These are phyloP conservation scores for Tragelaphus buxtoni DNA, from an alignment of 2,113 vertebrate genomes.

Conservation along the genomic window DNA sequence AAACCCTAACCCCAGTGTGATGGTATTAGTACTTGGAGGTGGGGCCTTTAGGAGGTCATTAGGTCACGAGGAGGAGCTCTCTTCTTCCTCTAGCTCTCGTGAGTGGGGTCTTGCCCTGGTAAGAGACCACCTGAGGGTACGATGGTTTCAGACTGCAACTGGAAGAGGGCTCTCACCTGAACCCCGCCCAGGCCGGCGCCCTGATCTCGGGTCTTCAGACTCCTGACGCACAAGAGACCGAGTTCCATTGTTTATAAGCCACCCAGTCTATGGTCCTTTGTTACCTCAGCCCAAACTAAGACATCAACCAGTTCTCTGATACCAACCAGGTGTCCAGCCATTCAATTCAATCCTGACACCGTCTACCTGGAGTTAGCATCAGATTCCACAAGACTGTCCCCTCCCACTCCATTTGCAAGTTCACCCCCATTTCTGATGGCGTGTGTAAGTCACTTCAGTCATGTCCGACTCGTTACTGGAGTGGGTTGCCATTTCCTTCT, in stretches of 20 bases:
- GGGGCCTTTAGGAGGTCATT: not conserved
- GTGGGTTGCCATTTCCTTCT: not conserved
- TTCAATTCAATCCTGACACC: not conserved
- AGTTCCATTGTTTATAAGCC: not conserved
- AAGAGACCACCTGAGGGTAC: not conserved
- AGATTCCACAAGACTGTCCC: not conserved
- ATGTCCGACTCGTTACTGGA: not conserved
- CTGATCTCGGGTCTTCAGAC: not conserved
- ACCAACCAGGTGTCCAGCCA: not conserved
- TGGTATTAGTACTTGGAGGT: not conserved
- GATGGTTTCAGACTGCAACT: not conserved
- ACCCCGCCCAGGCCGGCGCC: accelerated
- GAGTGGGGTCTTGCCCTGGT: not conserved
- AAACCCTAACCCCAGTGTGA: not conserved
- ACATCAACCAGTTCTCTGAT: not conserved
- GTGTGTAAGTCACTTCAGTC: not conserved
- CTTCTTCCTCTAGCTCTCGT: no score
- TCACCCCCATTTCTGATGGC: not conserved
- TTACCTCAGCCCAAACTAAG: not conserved
- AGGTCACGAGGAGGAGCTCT: not conserved
- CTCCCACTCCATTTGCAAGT: not conserved
- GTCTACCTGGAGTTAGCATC: not conserved
- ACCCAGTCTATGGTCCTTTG: not conserved
- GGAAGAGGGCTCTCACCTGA: not conserved
- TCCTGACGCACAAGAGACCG: not conserved